Evolutionary conservation across 2,888 invertebrate genomes (phyloP).

Genomic region (Drosophila subquinaria): DNA sequence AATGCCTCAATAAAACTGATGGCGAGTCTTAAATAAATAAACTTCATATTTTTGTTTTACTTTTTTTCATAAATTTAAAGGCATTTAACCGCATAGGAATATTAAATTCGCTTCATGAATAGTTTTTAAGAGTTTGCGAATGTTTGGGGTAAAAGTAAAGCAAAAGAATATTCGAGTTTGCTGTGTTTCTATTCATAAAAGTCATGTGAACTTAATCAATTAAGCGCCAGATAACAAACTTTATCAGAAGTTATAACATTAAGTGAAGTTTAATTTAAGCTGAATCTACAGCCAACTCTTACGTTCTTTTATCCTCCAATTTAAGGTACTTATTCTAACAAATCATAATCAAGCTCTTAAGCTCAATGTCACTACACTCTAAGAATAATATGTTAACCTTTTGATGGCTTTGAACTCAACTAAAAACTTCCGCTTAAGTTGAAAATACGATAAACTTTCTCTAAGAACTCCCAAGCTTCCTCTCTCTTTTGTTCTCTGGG

Average conservation of each 20-base stretch:
- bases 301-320: not conserved
- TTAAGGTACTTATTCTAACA: not conserved
- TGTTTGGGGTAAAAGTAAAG: not conserved
- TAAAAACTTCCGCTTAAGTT: not conserved
- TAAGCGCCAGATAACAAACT: not conserved
- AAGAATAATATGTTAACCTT: not conserved
- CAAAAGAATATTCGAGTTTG: not conserved
- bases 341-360: not conserved
- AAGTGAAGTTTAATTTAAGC: not conserved
- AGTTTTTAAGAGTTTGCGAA: not conserved
- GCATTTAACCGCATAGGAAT: not conserved
- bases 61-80: not conserved
- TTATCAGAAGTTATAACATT: not conserved
- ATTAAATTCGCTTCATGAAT: not conserved
- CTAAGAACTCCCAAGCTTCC: not conserved
- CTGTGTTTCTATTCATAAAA: not conserved
- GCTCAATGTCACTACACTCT: not conserved
- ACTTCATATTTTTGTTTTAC: not conserved
- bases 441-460: not conserved
- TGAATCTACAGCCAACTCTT: not conserved
- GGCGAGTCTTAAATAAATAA: not conserved
- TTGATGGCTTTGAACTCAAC: not conserved
- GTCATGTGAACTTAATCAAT: slow-evolving; percentile 4
- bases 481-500: not conserved
- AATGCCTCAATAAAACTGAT: not conserved